phyloP scores from a whole-genome alignment of 2,113 vertebrate species.

The Syngnathoides biaculeatus region DNA sequence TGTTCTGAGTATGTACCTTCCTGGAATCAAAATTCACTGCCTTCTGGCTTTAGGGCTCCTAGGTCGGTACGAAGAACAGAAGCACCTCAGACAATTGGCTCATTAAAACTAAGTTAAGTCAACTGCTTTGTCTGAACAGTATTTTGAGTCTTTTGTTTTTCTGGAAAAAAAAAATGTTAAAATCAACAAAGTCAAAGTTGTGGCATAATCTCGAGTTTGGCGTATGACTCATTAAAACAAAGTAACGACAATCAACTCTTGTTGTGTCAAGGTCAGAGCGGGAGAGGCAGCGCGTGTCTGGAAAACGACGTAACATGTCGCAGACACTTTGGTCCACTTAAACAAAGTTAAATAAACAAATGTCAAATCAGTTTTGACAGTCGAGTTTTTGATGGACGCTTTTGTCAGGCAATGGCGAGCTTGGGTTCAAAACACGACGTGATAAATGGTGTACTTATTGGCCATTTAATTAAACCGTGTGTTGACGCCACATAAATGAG shows the following conservation, averaged over 20 bases:
- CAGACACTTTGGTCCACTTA: neutral
- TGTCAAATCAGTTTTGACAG: too few relatives aligned
- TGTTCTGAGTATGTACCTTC: neutral
- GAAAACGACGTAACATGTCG: neutral
- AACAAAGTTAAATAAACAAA: neutral
- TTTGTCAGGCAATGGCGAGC: neutral
- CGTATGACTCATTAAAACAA: neutral
- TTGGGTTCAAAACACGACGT: neutral
- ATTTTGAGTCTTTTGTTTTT: neutral
- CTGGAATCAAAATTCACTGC: neutral
- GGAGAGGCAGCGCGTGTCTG: neutral
- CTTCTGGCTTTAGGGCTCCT: neutral
- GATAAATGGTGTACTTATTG: neutral
- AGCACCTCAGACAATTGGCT: neutral
- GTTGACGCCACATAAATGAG: neutral
- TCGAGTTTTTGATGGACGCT: neutral
- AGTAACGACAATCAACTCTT: neutral
- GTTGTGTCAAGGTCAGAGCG: too few relatives aligned
- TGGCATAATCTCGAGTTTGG: too few relatives aligned
- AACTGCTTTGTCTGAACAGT: neutral
- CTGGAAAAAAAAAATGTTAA: too few relatives aligned
- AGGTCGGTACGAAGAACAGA: neutral
- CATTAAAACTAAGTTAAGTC: neutral
- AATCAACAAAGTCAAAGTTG: too few relatives aligned
- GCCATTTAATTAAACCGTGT: neutral